Base-by-base conservation (phyloP, 2,888 invertebrate genomes). In the Oxystoma pomonae region DNA sequence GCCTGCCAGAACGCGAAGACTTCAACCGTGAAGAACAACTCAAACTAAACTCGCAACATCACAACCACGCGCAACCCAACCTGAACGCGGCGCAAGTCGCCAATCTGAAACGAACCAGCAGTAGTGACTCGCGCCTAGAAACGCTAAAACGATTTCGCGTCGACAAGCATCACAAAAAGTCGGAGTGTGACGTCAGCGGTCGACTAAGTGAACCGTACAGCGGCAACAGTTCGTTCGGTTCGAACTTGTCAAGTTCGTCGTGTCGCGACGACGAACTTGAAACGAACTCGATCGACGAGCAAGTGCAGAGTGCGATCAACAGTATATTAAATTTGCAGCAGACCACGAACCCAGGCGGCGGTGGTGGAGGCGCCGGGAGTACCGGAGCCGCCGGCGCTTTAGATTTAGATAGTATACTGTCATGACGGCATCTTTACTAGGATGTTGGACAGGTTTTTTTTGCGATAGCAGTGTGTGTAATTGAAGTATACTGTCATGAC, bases 231-330 rank as follows among this genome's bases (percentile, higher is more conserved):
- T 58, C 63, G 19, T 35, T 35, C 12, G 49, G 16, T 9, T 65
- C 67, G 2, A 61, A 66, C 21, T 59, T 56, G 21, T 52, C 61
- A 18, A 61, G 50, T 22, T 59, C 57, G 1, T 63, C 57, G 57
- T 61, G 62, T 35, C 73, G 73, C 19, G 74, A 73, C 22, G 74
- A 73, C 67, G 75, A 74, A 60, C 71, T 72, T 35, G 77, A 78
- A 63, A 77, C 77, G 71, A 88, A 88, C 71, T 88, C 88, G 71
- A 88, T 90, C 65, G 89, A 88, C 69, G 87, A 89, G 22, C 90
- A 91, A 78, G 90, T 91, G 66, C 90, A 91, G 77, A 90, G 88
- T 74, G 91, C 91, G 67, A 91, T 91, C 72, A 90, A 91, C 77
- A 90, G 90, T 75, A 91, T 91, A 74, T 81, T 91, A 67, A 90